Conservation (phyloP, 2,888 invertebrate species). For the Zygaena filipendulae region DNA sequence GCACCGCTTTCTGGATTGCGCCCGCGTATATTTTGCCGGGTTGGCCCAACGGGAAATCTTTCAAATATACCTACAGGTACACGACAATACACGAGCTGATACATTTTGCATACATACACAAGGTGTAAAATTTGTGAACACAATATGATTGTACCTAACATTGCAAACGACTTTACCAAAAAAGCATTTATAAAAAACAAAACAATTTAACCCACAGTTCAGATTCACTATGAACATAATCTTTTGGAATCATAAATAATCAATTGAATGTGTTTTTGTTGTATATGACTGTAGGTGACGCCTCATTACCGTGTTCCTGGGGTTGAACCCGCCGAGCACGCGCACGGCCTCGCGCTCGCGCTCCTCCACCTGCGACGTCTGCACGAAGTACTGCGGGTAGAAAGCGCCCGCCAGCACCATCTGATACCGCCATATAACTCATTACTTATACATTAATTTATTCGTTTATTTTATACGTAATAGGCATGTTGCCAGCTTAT, state of each 20-base stretch:
- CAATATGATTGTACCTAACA: too few relatives aligned
- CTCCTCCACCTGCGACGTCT: constrained; percentile 54
- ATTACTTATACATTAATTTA: too few relatives aligned
- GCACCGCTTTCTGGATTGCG: constrained; percentile 70
- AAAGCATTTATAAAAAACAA: too few relatives aligned
- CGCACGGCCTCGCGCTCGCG: constrained; percentile 76
- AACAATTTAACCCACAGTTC: too few relatives aligned
- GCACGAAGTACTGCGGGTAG: constrained; percentile 90
- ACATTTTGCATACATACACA: neutral
- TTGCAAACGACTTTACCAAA: too few relatives aligned
- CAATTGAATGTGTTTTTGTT: too few relatives aligned
- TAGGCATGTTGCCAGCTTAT: too few relatives aligned
- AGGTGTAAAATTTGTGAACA: neutral
- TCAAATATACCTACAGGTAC: constrained; percentile 42
- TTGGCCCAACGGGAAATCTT: constrained; percentile 69
- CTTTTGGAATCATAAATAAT: too few relatives aligned
- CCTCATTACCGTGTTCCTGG: constrained; percentile 71
- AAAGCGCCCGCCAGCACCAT: constrained; percentile 87
- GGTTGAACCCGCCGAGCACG: constrained; percentile 77
- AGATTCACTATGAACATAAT: too few relatives aligned
- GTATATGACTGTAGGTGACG: too few relatives aligned
- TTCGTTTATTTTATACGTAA: too few relatives aligned
- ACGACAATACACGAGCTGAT: neutral
- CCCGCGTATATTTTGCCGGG: constrained; percentile 77
- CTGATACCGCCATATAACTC: too few relatives aligned